These are phyloP conservation scores for Caenorhabditis inopinata DNA, from an alignment of 1,140 invertebrate genomes.

Conservation along the genomic window DNA sequence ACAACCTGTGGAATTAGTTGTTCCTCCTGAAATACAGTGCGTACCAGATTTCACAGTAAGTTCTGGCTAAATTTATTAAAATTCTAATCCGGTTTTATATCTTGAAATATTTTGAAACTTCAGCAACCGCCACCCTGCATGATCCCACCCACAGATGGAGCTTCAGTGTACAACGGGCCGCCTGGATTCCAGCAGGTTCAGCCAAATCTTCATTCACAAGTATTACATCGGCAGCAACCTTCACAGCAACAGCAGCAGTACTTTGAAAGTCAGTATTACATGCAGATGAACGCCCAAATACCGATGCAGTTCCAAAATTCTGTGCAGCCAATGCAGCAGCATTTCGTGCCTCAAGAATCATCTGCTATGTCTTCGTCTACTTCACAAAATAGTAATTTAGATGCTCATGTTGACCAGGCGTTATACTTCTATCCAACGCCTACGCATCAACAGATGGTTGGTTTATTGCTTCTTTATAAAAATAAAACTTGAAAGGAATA, in stretches of 20 bases:
- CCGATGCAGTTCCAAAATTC: background rate
- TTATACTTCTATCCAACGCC: background rate
- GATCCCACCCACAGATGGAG: background rate
- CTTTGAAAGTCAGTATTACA: background rate
- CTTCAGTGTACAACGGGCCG: background rate
- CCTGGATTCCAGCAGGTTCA: background rate
- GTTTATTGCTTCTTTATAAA: background rate
- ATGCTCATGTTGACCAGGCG: background rate
- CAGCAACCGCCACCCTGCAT: background rate
- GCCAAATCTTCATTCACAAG: background rate
- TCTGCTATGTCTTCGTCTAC: background rate
- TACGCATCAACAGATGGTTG: background rate
- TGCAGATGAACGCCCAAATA: background rate
- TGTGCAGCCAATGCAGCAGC: background rate
- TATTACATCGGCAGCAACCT: background rate
- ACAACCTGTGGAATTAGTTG: background rate
- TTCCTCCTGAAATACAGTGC: background rate
- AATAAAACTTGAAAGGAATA: too few relatives aligned
- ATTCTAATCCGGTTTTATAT: too few relatives aligned
- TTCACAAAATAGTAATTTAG: background rate
- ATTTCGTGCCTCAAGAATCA: background rate
- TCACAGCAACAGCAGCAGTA: background rate
- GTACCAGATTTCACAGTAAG: background rate
- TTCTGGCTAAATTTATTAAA: too few relatives aligned
- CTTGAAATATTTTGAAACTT: background rate